These are phyloP conservation scores for Sceloporus tristichus DNA, from an alignment of 2,113 vertebrate species.

Conservation along the genomic window DNA sequence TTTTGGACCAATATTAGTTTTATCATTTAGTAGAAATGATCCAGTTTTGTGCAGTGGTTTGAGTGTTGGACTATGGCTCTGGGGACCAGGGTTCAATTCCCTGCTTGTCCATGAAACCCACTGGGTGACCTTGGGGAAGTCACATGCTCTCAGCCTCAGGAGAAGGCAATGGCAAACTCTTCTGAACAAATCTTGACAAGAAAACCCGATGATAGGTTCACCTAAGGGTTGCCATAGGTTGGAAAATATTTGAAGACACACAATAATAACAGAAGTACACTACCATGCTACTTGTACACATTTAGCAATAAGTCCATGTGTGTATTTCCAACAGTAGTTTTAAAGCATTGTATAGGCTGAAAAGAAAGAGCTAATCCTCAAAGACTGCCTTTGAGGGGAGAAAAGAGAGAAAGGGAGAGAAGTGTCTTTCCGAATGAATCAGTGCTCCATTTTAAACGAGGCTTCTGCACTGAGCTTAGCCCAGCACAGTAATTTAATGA, in stretches of 20 bases:
- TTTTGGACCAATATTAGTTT: too few species aligned
- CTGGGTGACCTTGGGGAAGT: too few species aligned
- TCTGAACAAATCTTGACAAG: too few species aligned
- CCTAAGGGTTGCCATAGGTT: too few species aligned
- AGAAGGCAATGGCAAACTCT: too few species aligned
- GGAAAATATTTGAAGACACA: too few species aligned
- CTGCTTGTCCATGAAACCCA: too few species aligned
- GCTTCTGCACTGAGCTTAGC: slow-evolving; percentile 65
- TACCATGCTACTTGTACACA: not conserved
- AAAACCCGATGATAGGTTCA: too few species aligned
- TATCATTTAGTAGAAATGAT: not conserved
- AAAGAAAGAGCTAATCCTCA: slow-evolving; percentile 33
- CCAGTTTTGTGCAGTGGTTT: not conserved
- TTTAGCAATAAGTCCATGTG: slow-evolving; percentile 41
- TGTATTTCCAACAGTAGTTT: slow-evolving; percentile 48
- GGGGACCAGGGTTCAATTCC: too few species aligned
- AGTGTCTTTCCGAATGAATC: slow-evolving; percentile 59
- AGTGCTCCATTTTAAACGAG: slow-evolving; percentile 60
- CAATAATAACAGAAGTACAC: not conserved
- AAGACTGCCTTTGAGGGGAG: not conserved
- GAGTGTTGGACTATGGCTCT: too few species aligned
- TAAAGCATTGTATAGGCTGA: slow-evolving; percentile 23
- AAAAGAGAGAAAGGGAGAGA: too few species aligned
- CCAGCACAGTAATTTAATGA: slow-evolving; percentile 78
- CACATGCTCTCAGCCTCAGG: too few species aligned